These are phyloP conservation scores for Drosophila rhopaloa DNA, from an alignment of 1,140 invertebrate genomes.

Conservation along the genomic window DNA sequence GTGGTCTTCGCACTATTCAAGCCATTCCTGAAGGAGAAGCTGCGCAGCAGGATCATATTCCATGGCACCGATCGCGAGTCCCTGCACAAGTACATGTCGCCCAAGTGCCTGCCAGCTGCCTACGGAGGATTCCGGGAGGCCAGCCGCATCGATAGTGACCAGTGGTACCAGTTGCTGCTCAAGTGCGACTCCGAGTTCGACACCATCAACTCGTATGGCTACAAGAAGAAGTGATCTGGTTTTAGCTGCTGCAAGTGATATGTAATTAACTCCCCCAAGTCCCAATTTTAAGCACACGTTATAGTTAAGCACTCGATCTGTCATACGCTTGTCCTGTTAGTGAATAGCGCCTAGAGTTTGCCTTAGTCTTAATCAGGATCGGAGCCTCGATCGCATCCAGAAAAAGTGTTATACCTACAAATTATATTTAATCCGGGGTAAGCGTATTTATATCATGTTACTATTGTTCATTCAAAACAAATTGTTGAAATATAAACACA, in stretches of 20 bases:
- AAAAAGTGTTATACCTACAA: conserved; percentile 53
- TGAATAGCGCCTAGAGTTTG: conserved; percentile 65
- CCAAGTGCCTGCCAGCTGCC: conserved; percentile 90
- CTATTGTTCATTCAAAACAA: conserved; percentile 45
- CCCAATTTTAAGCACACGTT: conserved; percentile 20
- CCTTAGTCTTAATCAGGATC: conserved; percentile 62
- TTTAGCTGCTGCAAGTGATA: conserved; percentile 60
- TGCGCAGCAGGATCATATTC: conserved; percentile 91
- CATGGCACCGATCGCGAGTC: conserved; percentile 93
- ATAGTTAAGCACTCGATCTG: conserved; percentile 59
- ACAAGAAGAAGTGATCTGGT: conserved; percentile 86
- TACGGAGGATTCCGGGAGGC: conserved; percentile 91
- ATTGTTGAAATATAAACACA: conserved; percentile 47
- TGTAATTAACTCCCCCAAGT: conserved; percentile 33
- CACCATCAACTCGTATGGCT: conserved; percentile 91
- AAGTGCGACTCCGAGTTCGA: conserved; percentile 90
- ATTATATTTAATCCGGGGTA: conserved; percentile 59
- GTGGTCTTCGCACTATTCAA: conserved; percentile 95
- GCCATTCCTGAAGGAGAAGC: conserved; percentile 92
- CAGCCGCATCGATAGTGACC: conserved; percentile 87
- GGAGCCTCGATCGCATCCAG: conserved; percentile 29
- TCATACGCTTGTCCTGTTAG: conserved; percentile 62
- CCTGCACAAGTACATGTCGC: conserved; percentile 91
- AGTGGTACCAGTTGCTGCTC: conserved; percentile 90
- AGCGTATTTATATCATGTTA: conserved; percentile 70